Conservation (phyloP, 2,888 invertebrate genomes). For the Synergus laeviventris region DNA sequence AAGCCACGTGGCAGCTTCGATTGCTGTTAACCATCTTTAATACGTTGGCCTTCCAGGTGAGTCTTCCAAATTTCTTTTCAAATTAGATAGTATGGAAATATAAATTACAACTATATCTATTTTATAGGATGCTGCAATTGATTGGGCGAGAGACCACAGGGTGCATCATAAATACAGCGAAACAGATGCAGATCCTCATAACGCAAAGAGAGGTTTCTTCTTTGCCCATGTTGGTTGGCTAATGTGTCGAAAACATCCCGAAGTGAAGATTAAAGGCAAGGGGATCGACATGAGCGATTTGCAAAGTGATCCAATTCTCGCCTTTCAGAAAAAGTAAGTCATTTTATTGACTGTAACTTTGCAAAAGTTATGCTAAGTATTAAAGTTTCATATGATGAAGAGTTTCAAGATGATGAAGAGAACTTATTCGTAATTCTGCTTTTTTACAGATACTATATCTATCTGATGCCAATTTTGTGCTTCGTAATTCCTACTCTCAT, state of each 20-base stretch:
- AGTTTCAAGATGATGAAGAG: no score
- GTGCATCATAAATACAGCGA: conserved; percentile 96
- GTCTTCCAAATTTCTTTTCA: conserved; percentile 45
- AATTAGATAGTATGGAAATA: neutral
- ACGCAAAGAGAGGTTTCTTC: conserved; percentile 95
- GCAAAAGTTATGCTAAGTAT: no score
- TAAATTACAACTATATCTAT: neutral
- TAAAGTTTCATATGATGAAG: no score
- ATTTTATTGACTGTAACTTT: neutral
- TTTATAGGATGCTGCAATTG: conserved; percentile 83
- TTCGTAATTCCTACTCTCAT: conserved; percentile 85
- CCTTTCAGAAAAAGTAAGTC: conserved; percentile 88
- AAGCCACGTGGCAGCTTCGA: conserved; percentile 93
- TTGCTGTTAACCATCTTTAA: conserved; percentile 89
- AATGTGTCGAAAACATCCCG: conserved; percentile 92
- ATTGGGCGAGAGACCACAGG: conserved; percentile 87
- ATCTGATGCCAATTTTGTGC: conserved; percentile 82
- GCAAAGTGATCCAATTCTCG: conserved; percentile 87
- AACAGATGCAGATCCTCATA: conserved; percentile 96
- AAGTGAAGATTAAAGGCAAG: conserved; percentile 91
- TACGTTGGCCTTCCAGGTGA: conserved; percentile 93
- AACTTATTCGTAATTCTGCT: neutral
- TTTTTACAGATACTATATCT: conserved; percentile 80
- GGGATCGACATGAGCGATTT: conserved; percentile 91
- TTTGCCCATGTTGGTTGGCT: conserved; percentile 98